These are phyloP conservation scores for Zalophus californianus DNA, from an alignment of 2,797 vertebrate species.

Conservation along the genomic window DNA sequence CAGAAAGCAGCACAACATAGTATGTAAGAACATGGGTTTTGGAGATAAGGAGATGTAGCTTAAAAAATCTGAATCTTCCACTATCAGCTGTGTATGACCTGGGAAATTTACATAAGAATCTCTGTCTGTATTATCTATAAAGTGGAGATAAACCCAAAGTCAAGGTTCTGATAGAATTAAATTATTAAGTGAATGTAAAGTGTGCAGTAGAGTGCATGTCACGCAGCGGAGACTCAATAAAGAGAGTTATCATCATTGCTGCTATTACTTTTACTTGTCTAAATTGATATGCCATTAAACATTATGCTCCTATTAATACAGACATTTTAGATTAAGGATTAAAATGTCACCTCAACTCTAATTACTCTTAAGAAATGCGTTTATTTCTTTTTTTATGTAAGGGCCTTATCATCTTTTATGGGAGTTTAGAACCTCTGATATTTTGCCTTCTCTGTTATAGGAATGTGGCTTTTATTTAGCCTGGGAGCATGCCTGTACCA, in stretches of 20 bases:
- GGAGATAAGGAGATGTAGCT: background rate
- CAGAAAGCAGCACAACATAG: background rate
- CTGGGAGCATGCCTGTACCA: too few species aligned
- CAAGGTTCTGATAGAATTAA: background rate
- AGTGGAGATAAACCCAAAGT: background rate
- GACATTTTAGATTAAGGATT: background rate
- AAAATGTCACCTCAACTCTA: background rate
- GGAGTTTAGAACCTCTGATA: background rate
- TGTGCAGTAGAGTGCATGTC: background rate
- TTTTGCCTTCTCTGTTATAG: background rate
- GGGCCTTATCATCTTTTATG: background rate
- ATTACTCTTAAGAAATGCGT: background rate
- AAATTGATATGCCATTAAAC: background rate
- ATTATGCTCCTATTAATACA: background rate
- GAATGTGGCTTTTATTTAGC: background rate
- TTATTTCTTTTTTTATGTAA: background rate
- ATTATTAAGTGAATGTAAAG: background rate
- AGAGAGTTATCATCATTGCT: background rate
- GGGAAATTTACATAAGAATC: background rate
- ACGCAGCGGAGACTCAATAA: background rate
- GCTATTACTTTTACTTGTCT: background rate
- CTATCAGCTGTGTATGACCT: background rate
- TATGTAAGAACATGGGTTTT: background rate
- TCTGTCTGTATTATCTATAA: background rate
- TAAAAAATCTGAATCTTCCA: background rate